These are phyloP conservation scores for Acrocephalus arundinaceus DNA, from an alignment of 2,113 vertebrate genomes.

Conservation along the genomic window DNA sequence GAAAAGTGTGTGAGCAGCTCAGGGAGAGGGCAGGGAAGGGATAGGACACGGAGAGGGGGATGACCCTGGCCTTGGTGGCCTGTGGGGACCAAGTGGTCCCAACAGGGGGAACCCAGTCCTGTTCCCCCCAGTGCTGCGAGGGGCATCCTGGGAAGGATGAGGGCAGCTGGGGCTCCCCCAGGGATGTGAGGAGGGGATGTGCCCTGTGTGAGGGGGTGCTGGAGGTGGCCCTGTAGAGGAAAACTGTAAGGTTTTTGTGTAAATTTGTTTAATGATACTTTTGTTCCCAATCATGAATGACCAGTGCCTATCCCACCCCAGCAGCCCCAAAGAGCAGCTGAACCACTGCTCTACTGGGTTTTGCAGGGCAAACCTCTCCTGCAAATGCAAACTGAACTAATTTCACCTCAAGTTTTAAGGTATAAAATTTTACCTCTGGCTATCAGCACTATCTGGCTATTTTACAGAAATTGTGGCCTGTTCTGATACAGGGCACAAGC, in stretches of 20 bases:
- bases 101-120: rapidly evolving
- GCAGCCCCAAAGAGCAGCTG: not conserved
- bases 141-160: not conserved
- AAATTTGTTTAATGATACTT: not conserved
- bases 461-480: not conserved
- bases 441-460: not conserved
- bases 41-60: not conserved
- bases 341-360: rapidly evolving
- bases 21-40: not conserved
- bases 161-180: not conserved
- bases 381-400: not conserved
- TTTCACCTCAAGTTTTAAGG: not conserved
- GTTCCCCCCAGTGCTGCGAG: not conserved
- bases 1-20: not conserved
- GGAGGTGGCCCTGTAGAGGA: rapidly evolving
- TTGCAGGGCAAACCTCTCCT: not conserved
- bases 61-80: not conserved
- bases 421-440: not conserved
- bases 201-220: not conserved
- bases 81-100: no score
- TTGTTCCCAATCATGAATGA: not conserved
- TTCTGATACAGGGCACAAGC: rapidly evolving
- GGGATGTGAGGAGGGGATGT: rapidly evolving
- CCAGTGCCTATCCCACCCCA: rapidly evolving
- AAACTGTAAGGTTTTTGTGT: not conserved